phyloP scores from a whole-genome alignment of 2,797 vertebrate species.

The Clarias platycephalus region DNA sequence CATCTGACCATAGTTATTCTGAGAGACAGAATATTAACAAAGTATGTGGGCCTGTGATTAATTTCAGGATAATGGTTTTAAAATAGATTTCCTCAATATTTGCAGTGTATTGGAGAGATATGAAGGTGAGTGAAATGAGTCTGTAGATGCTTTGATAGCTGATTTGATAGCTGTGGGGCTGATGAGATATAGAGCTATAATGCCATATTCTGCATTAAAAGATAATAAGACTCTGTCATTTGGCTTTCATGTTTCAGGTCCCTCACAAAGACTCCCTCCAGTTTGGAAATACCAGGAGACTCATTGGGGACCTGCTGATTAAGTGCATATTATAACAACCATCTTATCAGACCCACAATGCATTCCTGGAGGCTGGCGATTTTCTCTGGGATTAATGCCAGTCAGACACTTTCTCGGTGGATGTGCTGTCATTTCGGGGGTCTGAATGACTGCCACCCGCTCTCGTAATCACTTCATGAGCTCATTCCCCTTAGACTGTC shows the following conservation, averaged over 20 bases:
- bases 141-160: constrained; percentile 39
- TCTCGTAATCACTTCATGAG: constrained; percentile 72
- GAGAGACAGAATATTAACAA: background rate
- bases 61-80: constrained; percentile 22
- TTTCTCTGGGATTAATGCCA: constrained; percentile 66
- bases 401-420: constrained; percentile 59
- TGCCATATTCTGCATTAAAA: constrained; percentile 50
- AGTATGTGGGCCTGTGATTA: constrained; percentile 20
- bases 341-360: constrained; percentile 63
- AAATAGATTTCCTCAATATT: constrained; percentile 24
- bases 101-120: constrained; percentile 10
- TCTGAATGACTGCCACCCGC: constrained; percentile 68
- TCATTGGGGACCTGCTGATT: constrained; percentile 61
- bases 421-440: constrained; percentile 68
- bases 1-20: constrained; percentile 47
- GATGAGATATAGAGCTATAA: constrained; percentile 49
- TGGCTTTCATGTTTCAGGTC: constrained; percentile 48
- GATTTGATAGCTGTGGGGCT: constrained; percentile 48
- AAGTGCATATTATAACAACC: constrained; percentile 59
- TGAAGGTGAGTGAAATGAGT: constrained; percentile 40
- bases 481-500: constrained; percentile 74
- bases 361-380: constrained; percentile 69
- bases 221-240: constrained; percentile 52
- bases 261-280: constrained; percentile 57
- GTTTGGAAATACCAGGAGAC: constrained; percentile 56